These are phyloP conservation scores for Cassiopea xamachana DNA, from an alignment of 30 jellyfish, hydroid and myxozoan species.

Conservation along the genomic window DNA sequence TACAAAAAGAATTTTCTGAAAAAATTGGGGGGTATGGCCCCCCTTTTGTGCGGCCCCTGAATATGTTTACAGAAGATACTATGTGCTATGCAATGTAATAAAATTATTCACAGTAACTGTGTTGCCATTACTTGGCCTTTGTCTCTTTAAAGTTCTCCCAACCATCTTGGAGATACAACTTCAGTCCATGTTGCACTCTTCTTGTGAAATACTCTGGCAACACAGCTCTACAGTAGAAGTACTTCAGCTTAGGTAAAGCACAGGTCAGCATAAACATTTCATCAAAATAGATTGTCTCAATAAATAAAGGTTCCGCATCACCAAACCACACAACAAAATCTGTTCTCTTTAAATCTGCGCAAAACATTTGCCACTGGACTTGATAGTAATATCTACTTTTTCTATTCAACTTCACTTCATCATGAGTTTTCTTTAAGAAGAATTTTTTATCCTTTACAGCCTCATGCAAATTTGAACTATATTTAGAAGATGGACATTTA, in stretches of 20 bases:
- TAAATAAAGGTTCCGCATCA: conserved; percentile 51
- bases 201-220: too few relatives aligned
- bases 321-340: conserved; percentile 58
- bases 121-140: neutral
- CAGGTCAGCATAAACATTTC: conserved; percentile 20
- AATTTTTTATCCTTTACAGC: neutral
- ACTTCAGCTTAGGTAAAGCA: conserved; percentile 38
- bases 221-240: conserved; percentile 52
- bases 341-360: conserved; percentile 23
- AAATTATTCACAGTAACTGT: too few relatives aligned
- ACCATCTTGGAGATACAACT: conserved; percentile 21
- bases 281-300: conserved; percentile 13
- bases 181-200: conserved; percentile 21
- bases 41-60: too few relatives aligned
- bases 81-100: too few relatives aligned
- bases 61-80: too few relatives aligned
- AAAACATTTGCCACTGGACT: conserved; percentile 52
- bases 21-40: too few relatives aligned
- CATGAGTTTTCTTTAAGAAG: neutral
- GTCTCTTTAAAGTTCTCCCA: neutral
- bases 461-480: conserved; percentile 7
- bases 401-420: conserved; percentile 19
- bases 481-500: conserved; percentile 22
- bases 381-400: conserved; percentile 23
- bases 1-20: too few relatives aligned